Evolutionary conservation across 2,113 vertebrate species (phyloP).

Genomic region (Hemicordylus capensis): DNA sequence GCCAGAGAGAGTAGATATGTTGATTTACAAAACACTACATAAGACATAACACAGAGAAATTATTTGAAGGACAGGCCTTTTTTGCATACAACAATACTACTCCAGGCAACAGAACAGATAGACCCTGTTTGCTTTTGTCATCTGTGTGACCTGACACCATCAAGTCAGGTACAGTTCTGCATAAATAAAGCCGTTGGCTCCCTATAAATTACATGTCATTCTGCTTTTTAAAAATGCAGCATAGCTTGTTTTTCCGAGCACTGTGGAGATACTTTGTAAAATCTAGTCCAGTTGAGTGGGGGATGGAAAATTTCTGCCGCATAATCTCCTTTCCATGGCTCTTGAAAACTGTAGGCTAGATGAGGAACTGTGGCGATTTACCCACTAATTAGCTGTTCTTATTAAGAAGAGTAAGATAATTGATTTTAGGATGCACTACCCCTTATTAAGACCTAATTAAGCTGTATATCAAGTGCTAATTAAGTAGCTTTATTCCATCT

Average conservation of each 20-base stretch:
- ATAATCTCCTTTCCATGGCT: constrained; percentile 75
- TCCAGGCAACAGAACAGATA: neutral
- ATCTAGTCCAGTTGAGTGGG: constrained; percentile 68
- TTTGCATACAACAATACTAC: neutral
- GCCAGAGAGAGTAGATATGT: neutral
- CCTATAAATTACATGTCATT: neutral
- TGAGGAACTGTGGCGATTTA: constrained; percentile 82
- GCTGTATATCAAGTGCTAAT: constrained; percentile 87
- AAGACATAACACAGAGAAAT: neutral
- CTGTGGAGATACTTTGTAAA: constrained; percentile 58
- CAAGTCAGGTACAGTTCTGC: neutral
- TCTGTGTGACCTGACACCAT: neutral
- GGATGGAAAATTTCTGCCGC: constrained; percentile 61
- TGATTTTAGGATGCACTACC: constrained; percentile 85
- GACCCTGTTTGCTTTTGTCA: neutral
- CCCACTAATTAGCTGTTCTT: constrained; percentile 86
- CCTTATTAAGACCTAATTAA: constrained; percentile 87
- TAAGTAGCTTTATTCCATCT: constrained; percentile 86
- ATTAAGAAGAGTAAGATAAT: constrained; percentile 85
- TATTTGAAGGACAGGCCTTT: constrained; percentile 5
- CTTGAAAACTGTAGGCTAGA: constrained; percentile 77
- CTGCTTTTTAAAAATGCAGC: constrained; percentile 3
- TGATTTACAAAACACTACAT: neutral
- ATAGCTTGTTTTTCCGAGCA: constrained; percentile 47
- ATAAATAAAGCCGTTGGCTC: neutral